Percentiles rank a stretch among this genome's conserved stretches.
Conservation (phyloP, 2,888 invertebrate species). For the Salticus scenicus region DNA sequence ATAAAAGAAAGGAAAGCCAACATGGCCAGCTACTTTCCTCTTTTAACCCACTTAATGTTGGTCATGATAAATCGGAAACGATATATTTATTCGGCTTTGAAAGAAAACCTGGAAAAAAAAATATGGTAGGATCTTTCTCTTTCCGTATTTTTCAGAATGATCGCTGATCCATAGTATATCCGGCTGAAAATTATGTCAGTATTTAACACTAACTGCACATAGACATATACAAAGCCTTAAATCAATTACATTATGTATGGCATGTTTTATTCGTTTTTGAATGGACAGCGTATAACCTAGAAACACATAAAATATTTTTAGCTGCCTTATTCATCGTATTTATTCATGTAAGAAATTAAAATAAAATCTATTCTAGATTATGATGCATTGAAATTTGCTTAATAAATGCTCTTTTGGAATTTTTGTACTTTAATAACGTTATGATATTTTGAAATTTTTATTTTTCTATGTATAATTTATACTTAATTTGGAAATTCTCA, state of each 20-base stretch:
- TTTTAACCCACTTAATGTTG: constrained; percentile 60
- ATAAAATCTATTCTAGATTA: too few relatives aligned
- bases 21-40: constrained; percentile 25
- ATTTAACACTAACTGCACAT: constrained; percentile 31
- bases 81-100: constrained; percentile 41
- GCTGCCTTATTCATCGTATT: too few relatives aligned
- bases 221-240: neutral
- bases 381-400: too few relatives aligned
- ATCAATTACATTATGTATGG: constrained; percentile 6
- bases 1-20: constrained; percentile 25
- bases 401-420: too few relatives aligned
- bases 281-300: neutral
- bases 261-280: neutral
- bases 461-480: too few relatives aligned
- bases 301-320: neutral
- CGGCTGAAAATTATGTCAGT: constrained; percentile 61
- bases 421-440: too few relatives aligned
- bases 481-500: too few relatives aligned
- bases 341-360: too few relatives aligned
- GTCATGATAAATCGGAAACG: constrained; percentile 50
- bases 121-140: constrained; percentile 19
- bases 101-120: constrained; percentile 30
- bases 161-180: constrained; percentile 45
- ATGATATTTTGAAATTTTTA: too few relatives aligned
- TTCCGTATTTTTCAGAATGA: constrained; percentile 36